A percentile compares a stretch with the other conserved stretches of the same genome.
Conservation (phyloP, 2,113 vertebrate genomes). For the Solenodon paradoxus region DNA sequence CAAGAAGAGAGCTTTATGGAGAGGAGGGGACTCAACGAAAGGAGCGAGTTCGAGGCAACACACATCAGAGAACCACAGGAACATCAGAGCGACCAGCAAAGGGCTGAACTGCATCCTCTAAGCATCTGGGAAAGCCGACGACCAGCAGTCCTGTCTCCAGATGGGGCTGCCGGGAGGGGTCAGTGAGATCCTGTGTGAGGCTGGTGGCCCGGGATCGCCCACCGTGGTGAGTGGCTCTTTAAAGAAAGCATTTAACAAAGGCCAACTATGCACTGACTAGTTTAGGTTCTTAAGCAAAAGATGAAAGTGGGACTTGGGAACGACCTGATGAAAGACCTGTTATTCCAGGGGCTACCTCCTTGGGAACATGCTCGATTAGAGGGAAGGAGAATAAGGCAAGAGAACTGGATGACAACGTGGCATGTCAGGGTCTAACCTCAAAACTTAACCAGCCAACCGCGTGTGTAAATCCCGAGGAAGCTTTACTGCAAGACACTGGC, state of each 20-base stretch:
- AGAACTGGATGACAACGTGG: not conserved
- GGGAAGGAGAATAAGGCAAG: not conserved
- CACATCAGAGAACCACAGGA: too few species aligned
- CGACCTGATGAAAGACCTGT: too few species aligned
- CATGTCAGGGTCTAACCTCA: not conserved
- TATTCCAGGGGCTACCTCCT: not conserved
- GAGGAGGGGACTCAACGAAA: accelerated
- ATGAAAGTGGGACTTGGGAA: not conserved
- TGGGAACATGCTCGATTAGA: not conserved
- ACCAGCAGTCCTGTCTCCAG: not conserved
- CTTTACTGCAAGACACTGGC: not conserved
- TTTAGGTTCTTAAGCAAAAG: not conserved
- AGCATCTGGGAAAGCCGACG: not conserved
- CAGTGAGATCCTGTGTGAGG: not conserved
- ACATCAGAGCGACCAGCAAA: too few species aligned
- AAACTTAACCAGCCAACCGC: not conserved
- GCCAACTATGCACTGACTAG: not conserved
- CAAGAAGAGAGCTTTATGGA: not conserved
- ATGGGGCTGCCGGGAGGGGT: not conserved
- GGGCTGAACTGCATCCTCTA: not conserved
- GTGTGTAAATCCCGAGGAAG: not conserved
- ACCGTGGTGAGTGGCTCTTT: not conserved
- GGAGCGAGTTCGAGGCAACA: not conserved
- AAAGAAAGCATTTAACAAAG: not conserved
- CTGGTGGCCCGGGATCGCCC: too few species aligned